phyloP scores from a whole-genome alignment of 35 echinoderm and acorn worm species.

The Ptychodera flava region DNA sequence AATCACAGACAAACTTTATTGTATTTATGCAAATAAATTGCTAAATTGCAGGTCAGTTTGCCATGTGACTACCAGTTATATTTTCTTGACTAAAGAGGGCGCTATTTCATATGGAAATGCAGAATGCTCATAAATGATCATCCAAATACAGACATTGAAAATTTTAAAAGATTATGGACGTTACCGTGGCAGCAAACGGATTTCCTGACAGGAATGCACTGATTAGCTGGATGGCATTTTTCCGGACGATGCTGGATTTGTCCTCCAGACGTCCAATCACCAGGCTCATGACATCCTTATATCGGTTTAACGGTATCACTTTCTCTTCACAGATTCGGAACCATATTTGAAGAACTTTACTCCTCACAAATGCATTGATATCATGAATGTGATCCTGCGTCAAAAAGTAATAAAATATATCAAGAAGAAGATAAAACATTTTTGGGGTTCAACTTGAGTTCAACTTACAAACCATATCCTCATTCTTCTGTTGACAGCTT shows the following conservation, averaged over 20 bases:
- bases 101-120: too few relatives aligned
- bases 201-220: conserved; percentile 67
- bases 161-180: too few relatives aligned
- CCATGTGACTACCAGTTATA: too few relatives aligned
- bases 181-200: conserved; percentile 95
- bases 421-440: not conserved
- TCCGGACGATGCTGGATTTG: conserved; percentile 84
- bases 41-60: too few relatives aligned
- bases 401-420: not conserved
- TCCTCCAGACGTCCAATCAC: conserved; percentile 70
- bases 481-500: too few relatives aligned
- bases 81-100: too few relatives aligned
- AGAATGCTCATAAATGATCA: too few relatives aligned
- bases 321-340: conserved; percentile 57
- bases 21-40: too few relatives aligned
- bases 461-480: not conserved
- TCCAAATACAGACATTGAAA: too few relatives aligned
- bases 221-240: conserved; percentile 70
- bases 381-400: conserved; percentile 93
- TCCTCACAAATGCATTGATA: conserved; percentile 81
- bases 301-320: conserved; percentile 69
- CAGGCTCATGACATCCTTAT: conserved; percentile 61
- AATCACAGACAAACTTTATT: too few relatives aligned
- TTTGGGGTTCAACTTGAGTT: not conserved
- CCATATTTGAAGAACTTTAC: conserved; percentile 80